Conservation (phyloP, 2,113 vertebrate species). For the Probosciger aterrimus region DNA sequence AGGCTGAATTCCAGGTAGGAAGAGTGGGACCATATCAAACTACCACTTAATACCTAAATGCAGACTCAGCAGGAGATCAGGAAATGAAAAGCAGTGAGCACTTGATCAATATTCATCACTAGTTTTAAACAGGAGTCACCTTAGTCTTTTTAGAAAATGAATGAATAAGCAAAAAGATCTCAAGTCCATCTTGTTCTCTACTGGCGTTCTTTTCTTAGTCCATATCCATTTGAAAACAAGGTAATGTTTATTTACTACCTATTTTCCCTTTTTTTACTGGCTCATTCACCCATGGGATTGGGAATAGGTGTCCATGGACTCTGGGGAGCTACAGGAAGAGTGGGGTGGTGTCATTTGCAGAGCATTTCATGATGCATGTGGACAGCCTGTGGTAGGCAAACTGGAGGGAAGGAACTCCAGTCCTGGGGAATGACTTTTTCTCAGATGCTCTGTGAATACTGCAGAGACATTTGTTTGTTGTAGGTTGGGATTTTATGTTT, state of each 20-base stretch:
- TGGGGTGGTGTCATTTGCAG: not conserved
- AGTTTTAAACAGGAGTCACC: not conserved
- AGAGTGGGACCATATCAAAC: not conserved
- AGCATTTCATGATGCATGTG: not conserved
- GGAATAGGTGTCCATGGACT: not conserved
- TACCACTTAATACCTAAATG: not conserved
- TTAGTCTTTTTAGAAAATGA: not conserved
- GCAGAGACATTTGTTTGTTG: slow-evolving; percentile 12
- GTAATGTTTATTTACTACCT: not conserved
- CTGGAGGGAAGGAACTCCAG: not conserved
- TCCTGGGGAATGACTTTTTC: not conserved
- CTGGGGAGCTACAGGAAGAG: not conserved
- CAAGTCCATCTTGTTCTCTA: not conserved
- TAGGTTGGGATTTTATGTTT: slow-evolving; percentile 16
- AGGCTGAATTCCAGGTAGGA: not conserved
- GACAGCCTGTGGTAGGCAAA: not conserved
- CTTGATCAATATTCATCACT: not conserved
- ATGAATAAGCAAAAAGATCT: slow-evolving; percentile 7
- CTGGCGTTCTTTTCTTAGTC: not conserved
- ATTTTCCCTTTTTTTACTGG: not conserved
- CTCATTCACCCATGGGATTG: not conserved
- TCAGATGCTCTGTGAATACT: not conserved
- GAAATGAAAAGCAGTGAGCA: not conserved
- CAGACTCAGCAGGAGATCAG: not conserved
- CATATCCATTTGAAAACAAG: not conserved